Conservation (phyloP, 2,888 invertebrate species). For the Mesorhabditis spiculigera region DNA sequence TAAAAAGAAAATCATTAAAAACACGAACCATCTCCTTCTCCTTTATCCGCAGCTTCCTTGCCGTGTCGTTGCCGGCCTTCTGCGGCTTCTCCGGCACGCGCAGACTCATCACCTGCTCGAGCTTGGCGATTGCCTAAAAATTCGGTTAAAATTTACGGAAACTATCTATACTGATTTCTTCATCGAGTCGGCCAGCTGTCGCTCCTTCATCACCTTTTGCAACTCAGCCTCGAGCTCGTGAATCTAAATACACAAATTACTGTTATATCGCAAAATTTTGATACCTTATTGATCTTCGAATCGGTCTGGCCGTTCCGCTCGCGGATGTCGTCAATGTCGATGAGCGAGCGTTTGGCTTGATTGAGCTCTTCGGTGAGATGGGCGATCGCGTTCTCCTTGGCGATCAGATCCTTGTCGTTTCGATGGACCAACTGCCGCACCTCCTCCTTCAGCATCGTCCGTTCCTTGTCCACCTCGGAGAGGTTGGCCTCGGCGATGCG, state of each 20-base stretch:
- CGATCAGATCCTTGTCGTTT: conserved; percentile 28
- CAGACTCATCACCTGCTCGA: conserved; percentile 20
- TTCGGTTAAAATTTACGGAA: too few species aligned
- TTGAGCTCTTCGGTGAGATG: conserved; percentile 9
- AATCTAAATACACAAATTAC: too few species aligned
- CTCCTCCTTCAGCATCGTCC: conserved; percentile 72
- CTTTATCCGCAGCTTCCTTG: neutral
- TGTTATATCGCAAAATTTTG: too few species aligned
- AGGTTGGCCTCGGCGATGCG: conserved; percentile 92
- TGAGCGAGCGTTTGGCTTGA: neutral
- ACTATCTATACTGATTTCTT: neutral
- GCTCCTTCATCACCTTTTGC: conserved; percentile 1
- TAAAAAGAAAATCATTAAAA: neutral
- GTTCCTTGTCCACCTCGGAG: conserved; percentile 88
- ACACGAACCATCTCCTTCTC: neutral
- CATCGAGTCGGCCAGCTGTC: neutral
- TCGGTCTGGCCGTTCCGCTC: neutral
- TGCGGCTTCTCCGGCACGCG: conserved; percentile 16
- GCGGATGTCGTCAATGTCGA: neutral
- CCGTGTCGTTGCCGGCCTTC: conserved; percentile 9
- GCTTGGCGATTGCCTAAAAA: conserved; percentile 18
- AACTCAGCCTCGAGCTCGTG: neutral
- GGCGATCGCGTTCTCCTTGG: conserved; percentile 17
- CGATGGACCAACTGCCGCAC: conserved; percentile 34
- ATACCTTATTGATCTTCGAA: neutral